phyloP scores from a whole-genome alignment of 2,797 vertebrate genomes.

The Phalloptychus januarius region DNA sequence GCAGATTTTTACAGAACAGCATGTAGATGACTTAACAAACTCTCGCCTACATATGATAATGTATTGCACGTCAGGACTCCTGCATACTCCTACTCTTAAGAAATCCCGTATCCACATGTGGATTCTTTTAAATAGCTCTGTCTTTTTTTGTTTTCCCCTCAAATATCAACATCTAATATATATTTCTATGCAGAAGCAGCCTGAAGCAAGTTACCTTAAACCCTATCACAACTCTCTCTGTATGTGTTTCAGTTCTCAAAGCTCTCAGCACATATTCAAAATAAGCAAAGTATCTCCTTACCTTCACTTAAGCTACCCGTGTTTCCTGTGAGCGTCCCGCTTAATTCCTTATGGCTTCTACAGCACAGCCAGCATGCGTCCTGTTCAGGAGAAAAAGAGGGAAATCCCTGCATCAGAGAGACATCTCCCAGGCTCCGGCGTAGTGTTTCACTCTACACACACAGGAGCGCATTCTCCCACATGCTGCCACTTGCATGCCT shows the following conservation, averaged over 20 bases:
- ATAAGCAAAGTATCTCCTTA: constrained; percentile 37
- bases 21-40: neutral
- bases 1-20: neutral
- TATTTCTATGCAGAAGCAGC: neutral
- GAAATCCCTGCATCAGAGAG: constrained; percentile 64
- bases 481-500: constrained; percentile 65
- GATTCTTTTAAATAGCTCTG: neutral
- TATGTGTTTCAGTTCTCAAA: constrained; percentile 7
- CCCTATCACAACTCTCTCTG: neutral
- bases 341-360: constrained; percentile 55
- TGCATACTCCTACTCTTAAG: neutral
- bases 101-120: constrained; percentile 1
- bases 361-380: constrained; percentile 43
- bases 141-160: neutral
- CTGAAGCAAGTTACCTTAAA: constrained; percentile 1
- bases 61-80: neutral
- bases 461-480: constrained; percentile 52
- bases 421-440: constrained; percentile 43
- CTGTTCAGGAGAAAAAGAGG: constrained; percentile 37
- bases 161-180: constrained; percentile 3
- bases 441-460: constrained; percentile 38
- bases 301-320: constrained; percentile 50
- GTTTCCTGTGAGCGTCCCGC: constrained; percentile 31
- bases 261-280: constrained; percentile 19
- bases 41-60: neutral